Percentiles rank a stretch among this genome's conserved stretches.
Evolutionary conservation across 2,113 vertebrate genomes (phyloP).

Genomic region (Tautogolabrus adspersus): DNA sequence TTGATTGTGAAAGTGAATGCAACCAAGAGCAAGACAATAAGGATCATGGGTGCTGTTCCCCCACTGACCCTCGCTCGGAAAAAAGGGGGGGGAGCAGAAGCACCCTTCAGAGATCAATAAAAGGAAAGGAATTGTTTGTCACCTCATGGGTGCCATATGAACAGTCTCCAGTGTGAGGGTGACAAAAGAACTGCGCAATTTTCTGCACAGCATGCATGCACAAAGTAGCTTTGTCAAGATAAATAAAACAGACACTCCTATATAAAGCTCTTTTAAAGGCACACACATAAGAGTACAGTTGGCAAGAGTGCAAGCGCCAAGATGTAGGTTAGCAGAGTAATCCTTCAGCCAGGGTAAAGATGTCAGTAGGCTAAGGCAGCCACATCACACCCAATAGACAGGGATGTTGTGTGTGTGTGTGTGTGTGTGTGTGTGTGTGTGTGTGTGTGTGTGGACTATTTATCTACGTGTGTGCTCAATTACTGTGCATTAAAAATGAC

Average conservation of each 20-base stretch:
- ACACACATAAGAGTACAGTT: conserved; percentile 40
- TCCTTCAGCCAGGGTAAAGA: conserved; percentile 72
- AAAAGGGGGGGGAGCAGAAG: background rate
- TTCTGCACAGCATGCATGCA: background rate
- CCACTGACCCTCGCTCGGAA: conserved; percentile 25
- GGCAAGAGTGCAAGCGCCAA: conserved; percentile 37
- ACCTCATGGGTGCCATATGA: conserved; percentile 1
- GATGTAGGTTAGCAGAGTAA: conserved; percentile 82
- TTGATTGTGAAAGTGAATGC: conserved; percentile 36
- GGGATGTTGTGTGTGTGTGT: background rate
- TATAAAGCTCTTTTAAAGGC: background rate
- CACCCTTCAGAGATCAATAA: conserved; percentile 47
- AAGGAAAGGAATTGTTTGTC: conserved; percentile 17
- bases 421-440: too few relatives aligned
- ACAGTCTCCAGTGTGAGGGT: background rate
- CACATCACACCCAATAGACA: conserved; percentile 18
- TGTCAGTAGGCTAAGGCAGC: conserved; percentile 73
- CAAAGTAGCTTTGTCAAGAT: conserved; percentile 1
- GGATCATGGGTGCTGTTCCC: background rate
- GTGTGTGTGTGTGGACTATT: background rate
- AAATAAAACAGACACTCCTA: background rate
- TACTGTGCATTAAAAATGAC: conserved; percentile 37
- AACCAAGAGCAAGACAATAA: conserved; percentile 5
- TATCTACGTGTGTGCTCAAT: background rate
- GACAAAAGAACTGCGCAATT: background rate